Conservation (phyloP, 1,140 invertebrate species). For the Nylanderia fulva region DNA sequence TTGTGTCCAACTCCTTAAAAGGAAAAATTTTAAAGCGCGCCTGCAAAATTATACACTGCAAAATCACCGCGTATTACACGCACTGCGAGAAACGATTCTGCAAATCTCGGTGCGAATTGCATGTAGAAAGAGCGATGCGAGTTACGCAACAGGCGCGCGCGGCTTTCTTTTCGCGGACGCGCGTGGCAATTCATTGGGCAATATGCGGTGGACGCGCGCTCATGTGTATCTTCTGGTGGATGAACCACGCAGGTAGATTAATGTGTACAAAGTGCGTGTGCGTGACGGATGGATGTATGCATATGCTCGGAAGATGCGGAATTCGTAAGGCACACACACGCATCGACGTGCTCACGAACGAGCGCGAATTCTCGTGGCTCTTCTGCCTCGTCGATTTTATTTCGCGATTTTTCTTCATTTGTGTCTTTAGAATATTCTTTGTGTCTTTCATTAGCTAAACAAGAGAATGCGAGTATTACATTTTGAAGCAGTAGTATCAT, state of each 20-base stretch:
- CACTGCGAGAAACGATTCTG: slow-evolving; percentile 26
- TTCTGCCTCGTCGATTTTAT: neutral
- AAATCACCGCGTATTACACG: neutral
- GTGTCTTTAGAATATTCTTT: neutral
- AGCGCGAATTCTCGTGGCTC: slow-evolving; percentile 16
- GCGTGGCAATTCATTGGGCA: slow-evolving; percentile 79
- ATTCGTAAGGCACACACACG: slow-evolving; percentile 15
- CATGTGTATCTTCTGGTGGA: slow-evolving; percentile 3
- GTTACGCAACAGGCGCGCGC: slow-evolving; percentile 77
- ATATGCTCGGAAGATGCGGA: neutral
- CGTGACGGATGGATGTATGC: neutral
- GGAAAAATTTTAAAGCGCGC: neutral
- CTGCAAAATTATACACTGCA: neutral
- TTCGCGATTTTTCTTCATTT: slow-evolving; percentile 34
- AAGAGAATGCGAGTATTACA: neutral
- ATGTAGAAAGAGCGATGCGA: slow-evolving; percentile 71
- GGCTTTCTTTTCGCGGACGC: slow-evolving; percentile 82
- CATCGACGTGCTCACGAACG: neutral
- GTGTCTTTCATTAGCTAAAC: neutral
- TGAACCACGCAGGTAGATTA: neutral
- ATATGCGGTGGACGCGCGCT: slow-evolving; percentile 61
- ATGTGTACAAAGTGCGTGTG: slow-evolving; percentile 5
- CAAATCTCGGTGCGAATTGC: slow-evolving; percentile 63
- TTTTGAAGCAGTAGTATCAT: neutral
- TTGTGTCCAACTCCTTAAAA: no score